Evolutionary conservation across 2,797 vertebrate genomes (phyloP), one percentile per base, ranked within the genome.

Genomic region (Glyptemys insculpta): DNA sequence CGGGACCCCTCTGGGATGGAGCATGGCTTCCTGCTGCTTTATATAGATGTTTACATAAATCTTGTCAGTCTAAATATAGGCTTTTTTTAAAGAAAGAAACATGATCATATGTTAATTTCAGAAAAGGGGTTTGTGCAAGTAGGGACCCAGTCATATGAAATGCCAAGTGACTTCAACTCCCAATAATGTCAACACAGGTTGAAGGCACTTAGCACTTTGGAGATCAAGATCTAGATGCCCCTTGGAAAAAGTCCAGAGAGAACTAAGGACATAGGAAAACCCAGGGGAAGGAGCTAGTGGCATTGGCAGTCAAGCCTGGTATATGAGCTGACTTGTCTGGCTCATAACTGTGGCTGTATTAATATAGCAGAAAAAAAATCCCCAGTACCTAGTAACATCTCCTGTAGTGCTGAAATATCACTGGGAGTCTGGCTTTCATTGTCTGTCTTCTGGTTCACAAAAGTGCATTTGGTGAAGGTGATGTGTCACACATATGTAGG

Each of bases 311-410:
- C 89, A 65, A 65, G 8, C 34, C 62, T n/a, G 34, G 6, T 31
- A 65, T 19, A 65, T 37, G 9, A 72, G 18, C 18, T 25, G 65
- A 72, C 65, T 47, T 85, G 57, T 0, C 65, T 47, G 82, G 25
- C 59, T 79, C 83, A 3, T 7, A 0, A 1, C 14, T 2, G 23
- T n/a, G 1, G 0, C 15, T 1, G 54, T 16, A 47, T 29, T 85
- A 90, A 87, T 37, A 1, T 11, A 2, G 8, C 44, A 78, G 44
- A 86, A 83, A 76, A 29, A 78, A 1, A 79, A 87, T 19, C 15
- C 34, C 6, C 44, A 0, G 0, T 82, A 57, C 72, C 82, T 72
- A 37, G 52, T 78, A 78, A 54, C 2, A 37, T 1, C 54, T 85
- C 10, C n/a, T 87, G 76, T 29, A 15, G 27, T 0, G 0, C 62